Evolutionary conservation across 1,140 invertebrate species (phyloP), one percentile per base, ranked within the genome.

Genomic region (Daktulosphaira vitifoliae): DNA sequence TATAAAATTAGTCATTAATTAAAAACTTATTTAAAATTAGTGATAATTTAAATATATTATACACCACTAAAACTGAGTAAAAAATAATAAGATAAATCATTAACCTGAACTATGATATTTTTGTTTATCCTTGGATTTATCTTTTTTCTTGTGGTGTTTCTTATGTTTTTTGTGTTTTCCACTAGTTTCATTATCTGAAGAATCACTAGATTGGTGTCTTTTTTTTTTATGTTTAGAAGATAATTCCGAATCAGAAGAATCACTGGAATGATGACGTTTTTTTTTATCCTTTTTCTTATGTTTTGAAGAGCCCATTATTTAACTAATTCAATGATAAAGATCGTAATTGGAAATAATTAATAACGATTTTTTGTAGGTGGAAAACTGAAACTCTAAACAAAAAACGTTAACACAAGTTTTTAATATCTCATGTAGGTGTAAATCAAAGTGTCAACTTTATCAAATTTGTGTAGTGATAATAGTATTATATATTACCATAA

Each of bases 81-180:
- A 44, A 44, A 11, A 16, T n/a, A 44, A 26, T 26, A 62, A 46
- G 13, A 46, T 38, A 44, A 46, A 9, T n/a, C n/a, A n/a, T n/a
- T n/a, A n/a, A n/a, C 56, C 56, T 20, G 56, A 62, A 23, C 56
- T 62, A 3, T 48, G 56, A 18, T 62, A 62, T 25, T 62, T 62
- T 3, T 22, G 15, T 62, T 48, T 62, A 0, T 62, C 56, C 4
- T 62, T 62, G 7, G 56, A 16, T 18, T 62, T 62, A 15, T 62
- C 56, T 33, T 33, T 62, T 26, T 33, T 62, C 9, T 48, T 62
- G 46, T 62, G 56, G 15, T 62, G 56, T 33, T 62, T 62, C 25
- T 62, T 62, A 25, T 62, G 56, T 46, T 62, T 62, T 7, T 62
- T 62, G n/a, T 62, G 56, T 48, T 46, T 62, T 7, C n/a, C 29